Evolutionary conservation across 2,113 vertebrate genomes (phyloP), one percentile per base, ranked within the genome.

Genomic region (Nestor notabilis): DNA sequence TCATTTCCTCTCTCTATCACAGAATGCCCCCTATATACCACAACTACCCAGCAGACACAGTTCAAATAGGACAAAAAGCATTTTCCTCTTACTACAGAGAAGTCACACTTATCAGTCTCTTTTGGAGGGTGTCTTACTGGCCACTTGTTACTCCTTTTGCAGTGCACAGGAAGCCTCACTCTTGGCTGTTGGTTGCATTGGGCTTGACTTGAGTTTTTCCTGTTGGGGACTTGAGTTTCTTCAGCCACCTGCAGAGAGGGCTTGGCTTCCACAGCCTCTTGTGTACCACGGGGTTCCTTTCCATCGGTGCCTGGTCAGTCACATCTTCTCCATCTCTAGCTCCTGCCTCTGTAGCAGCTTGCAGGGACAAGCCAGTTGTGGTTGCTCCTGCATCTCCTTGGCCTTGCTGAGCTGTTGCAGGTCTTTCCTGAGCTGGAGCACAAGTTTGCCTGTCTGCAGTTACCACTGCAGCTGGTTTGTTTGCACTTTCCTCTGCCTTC

Each of bases 211-310:
- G 7, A 3, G 33, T 6, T 31, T 76, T 89, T 43, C 4, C 39
- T 84, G 43, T 69, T 0, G 77, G 49, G 31, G 39, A 17, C 50
- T 5, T 79, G 65, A 95, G 83, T 2, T 20, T 85, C 84, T 46
- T 83, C 84, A 97, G 93, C 96, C 93, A 95, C 41, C n/a, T 95
- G 91, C 96, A 96, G 33, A 97, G 19, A 21, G 75, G 94, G n/a
- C 89, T 91, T 1, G 75, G 33, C 61, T 61, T 93, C 78, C 61
- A 35, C 29, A 7, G 4, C 16, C 81, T 82, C 61, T 2, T 52
- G 29, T 0, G 1, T 0, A 5, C 0, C 0, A 0, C 65, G 0
- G 52, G 29, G 39, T 2, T 50, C 41, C 35, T 17, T 17, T 4
- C 15, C 24, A 0, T 24, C 0, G 8, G 5, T 20, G 24, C 43